Conservation (phyloP, 2,797 vertebrate species). For the Aselliscus stoliczkanus region DNA sequence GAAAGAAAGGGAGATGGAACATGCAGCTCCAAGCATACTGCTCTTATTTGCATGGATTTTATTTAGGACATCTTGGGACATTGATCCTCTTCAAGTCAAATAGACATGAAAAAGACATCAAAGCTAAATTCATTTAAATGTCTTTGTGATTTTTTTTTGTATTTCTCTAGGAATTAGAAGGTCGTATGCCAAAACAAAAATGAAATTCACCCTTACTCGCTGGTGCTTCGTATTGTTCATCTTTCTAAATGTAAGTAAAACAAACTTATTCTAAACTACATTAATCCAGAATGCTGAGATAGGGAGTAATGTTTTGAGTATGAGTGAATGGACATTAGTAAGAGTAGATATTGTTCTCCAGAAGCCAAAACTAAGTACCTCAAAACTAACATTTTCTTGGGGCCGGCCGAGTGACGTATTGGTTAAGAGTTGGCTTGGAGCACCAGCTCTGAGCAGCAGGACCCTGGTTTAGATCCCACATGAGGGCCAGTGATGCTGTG, state of each 20-base stretch:
- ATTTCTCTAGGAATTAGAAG: constrained; percentile 35
- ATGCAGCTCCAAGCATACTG: background rate
- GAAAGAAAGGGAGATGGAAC: background rate
- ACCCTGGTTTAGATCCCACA: too few species aligned
- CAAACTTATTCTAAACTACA: background rate
- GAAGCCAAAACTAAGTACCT: background rate
- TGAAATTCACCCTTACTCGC: background rate
- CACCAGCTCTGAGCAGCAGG: too few species aligned
- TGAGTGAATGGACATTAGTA: background rate
- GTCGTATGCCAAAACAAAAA: constrained; percentile 5
- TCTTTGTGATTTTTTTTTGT: background rate
- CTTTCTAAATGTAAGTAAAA: constrained; percentile 60
- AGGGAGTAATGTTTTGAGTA: background rate
- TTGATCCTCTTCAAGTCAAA: background rate
- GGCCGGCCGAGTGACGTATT: too few species aligned
- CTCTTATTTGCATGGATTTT: background rate
- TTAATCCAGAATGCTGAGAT: background rate
- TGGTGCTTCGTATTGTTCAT: constrained; percentile 36
- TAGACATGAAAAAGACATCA: background rate
- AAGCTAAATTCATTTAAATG: background rate
- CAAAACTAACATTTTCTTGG: background rate
- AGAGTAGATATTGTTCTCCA: background rate
- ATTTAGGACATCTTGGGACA: background rate
- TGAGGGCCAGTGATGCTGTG: too few species aligned
- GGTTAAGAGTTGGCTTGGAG: too few species aligned